phyloP scores from a whole-genome alignment of 2,113 vertebrate species.

The Anser cygnoides region DNA sequence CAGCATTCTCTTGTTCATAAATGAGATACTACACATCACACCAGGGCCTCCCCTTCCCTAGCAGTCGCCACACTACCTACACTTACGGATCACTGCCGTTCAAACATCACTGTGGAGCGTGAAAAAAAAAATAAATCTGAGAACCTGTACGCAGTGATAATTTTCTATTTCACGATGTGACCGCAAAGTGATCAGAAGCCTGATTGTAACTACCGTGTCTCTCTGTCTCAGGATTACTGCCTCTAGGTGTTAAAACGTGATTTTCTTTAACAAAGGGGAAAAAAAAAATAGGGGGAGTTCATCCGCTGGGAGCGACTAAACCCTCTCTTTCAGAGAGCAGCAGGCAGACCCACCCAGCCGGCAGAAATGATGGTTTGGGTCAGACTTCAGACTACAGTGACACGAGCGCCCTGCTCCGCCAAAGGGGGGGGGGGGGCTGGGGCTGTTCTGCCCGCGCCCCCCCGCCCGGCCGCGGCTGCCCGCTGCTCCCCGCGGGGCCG shows the following conservation, averaged over 20 bases:
- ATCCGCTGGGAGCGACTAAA: neutral
- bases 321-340: neutral
- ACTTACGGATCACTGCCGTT: neutral
- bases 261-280: neutral
- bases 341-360: neutral
- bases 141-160: neutral
- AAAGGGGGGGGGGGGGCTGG: neutral
- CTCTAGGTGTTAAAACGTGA: neutral
- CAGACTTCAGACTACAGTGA: neutral
- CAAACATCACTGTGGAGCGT: fast-evolving
- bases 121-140: neutral
- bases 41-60: neutral
- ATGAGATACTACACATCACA: neutral
- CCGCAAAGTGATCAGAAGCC: neutral
- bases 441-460: too few species aligned
- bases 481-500: neutral
- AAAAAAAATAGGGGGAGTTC: neutral
- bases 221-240: neutral
- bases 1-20: neutral
- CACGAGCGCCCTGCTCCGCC: neutral
- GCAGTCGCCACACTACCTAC: too few species aligned
- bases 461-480: too few species aligned
- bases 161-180: neutral
- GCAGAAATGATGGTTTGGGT: neutral
- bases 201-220: neutral